phyloP scores from a whole-genome alignment of 2,888 invertebrate species.

The Synanthedon andrenaeformis region DNA sequence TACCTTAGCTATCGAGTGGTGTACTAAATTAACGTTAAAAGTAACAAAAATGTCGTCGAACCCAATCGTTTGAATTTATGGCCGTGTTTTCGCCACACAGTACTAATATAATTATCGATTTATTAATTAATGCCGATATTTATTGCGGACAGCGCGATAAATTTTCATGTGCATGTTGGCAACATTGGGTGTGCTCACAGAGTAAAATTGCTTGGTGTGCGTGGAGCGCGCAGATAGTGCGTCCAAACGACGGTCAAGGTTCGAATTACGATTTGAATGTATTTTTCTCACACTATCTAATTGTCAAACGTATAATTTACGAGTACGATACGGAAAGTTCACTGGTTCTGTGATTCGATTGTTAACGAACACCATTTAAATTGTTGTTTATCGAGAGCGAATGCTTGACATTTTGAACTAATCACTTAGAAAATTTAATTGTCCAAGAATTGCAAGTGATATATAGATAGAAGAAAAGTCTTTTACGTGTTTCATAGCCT shows the following conservation, averaged over 20 bases:
- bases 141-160: slow-evolving; percentile 25
- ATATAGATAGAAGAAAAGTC: no score
- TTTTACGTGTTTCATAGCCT: no score
- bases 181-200: slow-evolving; percentile 4
- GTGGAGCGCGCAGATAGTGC: slow-evolving; percentile 10
- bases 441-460: no score
- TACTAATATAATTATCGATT: slow-evolving; percentile 23
- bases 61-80: slow-evolving; percentile 12
- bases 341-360: slow-evolving; percentile 7
- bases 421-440: no score
- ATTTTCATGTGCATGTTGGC: slow-evolving; percentile 18
- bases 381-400: neutral
- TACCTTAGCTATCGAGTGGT: no score
- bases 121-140: slow-evolving; percentile 31
- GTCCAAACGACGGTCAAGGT: slow-evolving; percentile 20
- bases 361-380: slow-evolving; percentile 1
- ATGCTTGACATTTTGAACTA: neutral
- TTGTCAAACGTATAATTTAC: slow-evolving; percentile 18
- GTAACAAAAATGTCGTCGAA: slow-evolving; percentile 23
- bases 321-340: slow-evolving; percentile 14
- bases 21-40: no score
- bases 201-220: slow-evolving; percentile 4
- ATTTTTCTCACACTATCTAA: slow-evolving; percentile 25
- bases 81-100: slow-evolving; percentile 24
- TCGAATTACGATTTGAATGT: slow-evolving; percentile 25